Base-by-base conservation (phyloP, 1,140 invertebrate genomes). In the Drosophila rhopaloa region DNA sequence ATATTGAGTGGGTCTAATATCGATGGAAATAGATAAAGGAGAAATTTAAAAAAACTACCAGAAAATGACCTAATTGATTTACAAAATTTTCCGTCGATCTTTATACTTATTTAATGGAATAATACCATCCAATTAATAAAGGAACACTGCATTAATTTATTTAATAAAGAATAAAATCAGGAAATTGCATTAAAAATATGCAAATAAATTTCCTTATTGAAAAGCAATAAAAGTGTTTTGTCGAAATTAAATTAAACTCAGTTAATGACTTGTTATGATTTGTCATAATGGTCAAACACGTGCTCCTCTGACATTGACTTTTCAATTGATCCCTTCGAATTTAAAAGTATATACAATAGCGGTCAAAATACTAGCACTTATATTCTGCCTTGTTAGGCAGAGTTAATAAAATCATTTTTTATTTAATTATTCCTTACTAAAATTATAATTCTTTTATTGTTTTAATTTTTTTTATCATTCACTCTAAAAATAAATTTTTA, bases 221-320 rank as follows among this genome's bases (percentile, higher is more conserved):
- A 37, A 19, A 6, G 8, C 11, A 37, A 53, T 37, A 53, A 53
- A 53, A 37, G 9, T 19, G 9, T 19, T 5, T n/a, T 1, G 9
- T 35, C 9, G 9, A 37, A 37, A 53, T 16, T 37, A 9, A 53
- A 35, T 53, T 37, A 7, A 37, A 19, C 4, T 10, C 14, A 37
- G 4, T 53, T 13, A 35, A 37, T 37, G 19, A 53, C 50, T 53
- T 35, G 48, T 35, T 50, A 32, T 51, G 48, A 51, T 29, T 32
- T 51, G 0, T 10, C 44, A 5, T 9, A 66, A 47, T 48, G 19
- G 9, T 46, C 14, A 75, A 58, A 9, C 60, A 76, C 73, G 73
- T 76, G 70, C 29, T 75, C 41, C 24, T 9, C 35, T 74, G 82
- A 70, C 82, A 86, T 85, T 85, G 78, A 86, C 81, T 48, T 56